Base-by-base conservation (phyloP, 1,140 invertebrate species). In the Nautilus pompilius region DNA sequence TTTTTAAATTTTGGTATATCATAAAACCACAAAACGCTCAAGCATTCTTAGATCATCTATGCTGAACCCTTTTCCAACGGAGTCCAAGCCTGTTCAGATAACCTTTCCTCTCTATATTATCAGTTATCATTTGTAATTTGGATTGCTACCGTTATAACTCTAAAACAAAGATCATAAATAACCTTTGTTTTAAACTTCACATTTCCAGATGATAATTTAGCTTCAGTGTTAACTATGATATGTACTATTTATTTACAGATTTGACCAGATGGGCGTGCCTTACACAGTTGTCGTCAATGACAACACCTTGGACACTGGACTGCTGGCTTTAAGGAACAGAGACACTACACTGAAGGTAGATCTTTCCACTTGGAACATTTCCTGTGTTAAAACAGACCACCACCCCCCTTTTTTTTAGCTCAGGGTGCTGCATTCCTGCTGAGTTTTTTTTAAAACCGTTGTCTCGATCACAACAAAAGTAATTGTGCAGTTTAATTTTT, bases 241-340 rank as follows among this genome's bases (percentile, higher is more conserved):
- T 32, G 45, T 36, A 58, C 13, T 34, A 15, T 58, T 62, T 57
- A 8, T 64, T 63, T 67, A 22, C 58, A 79, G 80, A 32, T 76
- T 73, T 68, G 80, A 85, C 66, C 75, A 73, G 55, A 78, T 86
- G 68, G 82, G 85, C n/a, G 80, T 92, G 8, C 88, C 89, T n/a
- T 91, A 89, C 70, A 86, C 87, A 60, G 79, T 90, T 41, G 81
- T 88, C 4, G 75, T 92, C 15, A 85, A 87, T 76, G 85, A 87
- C 58, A 83, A 81, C 36, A 89, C 89, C 58, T 80, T 93, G 3
- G 85, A 86, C 68, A 88, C 86, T 82, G 92, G 91, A n/a, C 86
- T 93, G 63, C 80, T 89, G 62, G 80, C 85, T 67, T 78, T 94
- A 62, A 83, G 89, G 34, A 90, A 85, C 74, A 85, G 91, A 67